Evolutionary conservation across 2,888 invertebrate genomes (phyloP).

Genomic region (Hetaerina titia): DNA sequence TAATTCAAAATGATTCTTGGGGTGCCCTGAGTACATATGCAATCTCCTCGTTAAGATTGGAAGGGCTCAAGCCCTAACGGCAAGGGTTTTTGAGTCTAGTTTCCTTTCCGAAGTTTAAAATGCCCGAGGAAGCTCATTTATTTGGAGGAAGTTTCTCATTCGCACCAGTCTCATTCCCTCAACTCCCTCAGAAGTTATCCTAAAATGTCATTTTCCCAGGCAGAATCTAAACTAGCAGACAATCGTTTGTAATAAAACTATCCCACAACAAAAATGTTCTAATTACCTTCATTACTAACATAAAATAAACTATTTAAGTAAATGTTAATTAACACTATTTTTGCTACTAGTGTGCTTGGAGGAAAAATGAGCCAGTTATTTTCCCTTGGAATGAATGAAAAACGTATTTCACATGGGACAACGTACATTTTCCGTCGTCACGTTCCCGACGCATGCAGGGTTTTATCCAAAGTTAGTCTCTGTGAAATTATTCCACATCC

Average conservation of each 20-base stretch:
- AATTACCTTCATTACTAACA: not conserved
- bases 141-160: not conserved
- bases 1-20: constrained; percentile 1
- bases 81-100: not conserved
- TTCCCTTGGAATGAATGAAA: not conserved
- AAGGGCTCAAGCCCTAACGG: not conserved
- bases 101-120: not conserved
- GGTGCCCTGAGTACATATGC: not conserved
- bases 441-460: too few relatives aligned
- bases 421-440: too few relatives aligned
- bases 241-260: not conserved
- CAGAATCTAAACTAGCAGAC: not conserved
- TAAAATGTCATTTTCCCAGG: not conserved
- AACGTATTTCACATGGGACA: not conserved
- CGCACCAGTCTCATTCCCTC: not conserved
- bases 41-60: constrained; percentile 17
- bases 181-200: not conserved
- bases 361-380: not conserved
- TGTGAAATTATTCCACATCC: too few relatives aligned
- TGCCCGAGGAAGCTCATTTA: not conserved
- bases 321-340: not conserved
- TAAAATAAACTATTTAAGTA: not conserved
- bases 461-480: too few relatives aligned
- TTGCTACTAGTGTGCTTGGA: not conserved
- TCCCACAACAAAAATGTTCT: not conserved